Evolutionary conservation across 2,797 vertebrate genomes (phyloP).

Genomic region (Tapera naevia): DNA sequence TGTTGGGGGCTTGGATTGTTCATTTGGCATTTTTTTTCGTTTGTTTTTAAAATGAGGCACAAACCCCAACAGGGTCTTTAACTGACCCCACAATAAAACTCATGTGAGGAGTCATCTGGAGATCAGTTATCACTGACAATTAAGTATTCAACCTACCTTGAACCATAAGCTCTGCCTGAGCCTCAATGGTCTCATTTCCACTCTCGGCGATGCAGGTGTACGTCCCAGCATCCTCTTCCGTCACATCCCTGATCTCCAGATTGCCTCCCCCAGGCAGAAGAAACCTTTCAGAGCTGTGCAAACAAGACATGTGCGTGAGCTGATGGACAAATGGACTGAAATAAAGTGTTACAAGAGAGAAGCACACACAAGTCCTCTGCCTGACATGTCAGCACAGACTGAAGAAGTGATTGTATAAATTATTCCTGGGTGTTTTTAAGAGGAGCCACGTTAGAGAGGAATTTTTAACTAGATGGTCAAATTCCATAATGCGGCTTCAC

Average conservation of each 20-base stretch:
- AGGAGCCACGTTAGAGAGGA: neutral
- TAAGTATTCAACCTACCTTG: slow-evolving; percentile 83
- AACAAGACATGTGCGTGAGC: neutral
- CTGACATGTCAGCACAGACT: neutral
- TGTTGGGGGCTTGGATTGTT: no score
- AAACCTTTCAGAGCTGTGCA: slow-evolving; percentile 66
- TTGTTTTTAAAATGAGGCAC: neutral
- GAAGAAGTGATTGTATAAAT: accelerated
- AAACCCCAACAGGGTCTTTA: neutral
- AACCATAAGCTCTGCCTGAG: slow-evolving; percentile 85
- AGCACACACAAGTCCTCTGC: neutral
- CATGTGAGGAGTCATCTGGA: neutral
- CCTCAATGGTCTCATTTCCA: slow-evolving; percentile 84
- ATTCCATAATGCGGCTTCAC: neutral
- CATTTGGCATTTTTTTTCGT: neutral
- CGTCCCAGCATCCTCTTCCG: slow-evolving; percentile 82
- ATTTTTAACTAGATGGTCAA: neutral
- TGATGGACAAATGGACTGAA: neutral
- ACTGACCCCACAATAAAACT: neutral
- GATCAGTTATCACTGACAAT: neutral
- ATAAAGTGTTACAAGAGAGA: neutral
- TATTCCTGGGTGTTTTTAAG: neutral
- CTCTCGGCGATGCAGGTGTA: slow-evolving; percentile 88
- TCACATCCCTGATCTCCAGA: slow-evolving; percentile 84
- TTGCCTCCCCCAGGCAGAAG: slow-evolving; percentile 83